phyloP scores from a whole-genome alignment of 2,888 invertebrate genomes.

The Bruchidius siliquastri region DNA sequence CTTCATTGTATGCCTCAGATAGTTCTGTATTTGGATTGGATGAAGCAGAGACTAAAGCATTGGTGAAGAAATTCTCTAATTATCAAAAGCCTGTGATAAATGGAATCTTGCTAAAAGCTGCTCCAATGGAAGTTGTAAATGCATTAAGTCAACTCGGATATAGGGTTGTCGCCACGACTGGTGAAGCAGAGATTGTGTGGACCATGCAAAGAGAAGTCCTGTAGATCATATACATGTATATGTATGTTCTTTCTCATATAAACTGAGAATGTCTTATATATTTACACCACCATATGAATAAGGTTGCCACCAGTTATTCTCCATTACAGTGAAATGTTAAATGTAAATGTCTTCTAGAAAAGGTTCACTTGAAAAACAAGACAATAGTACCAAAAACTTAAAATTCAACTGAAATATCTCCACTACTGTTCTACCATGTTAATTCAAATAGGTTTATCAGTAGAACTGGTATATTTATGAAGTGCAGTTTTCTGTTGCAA shows the following conservation, averaged over 20 bases:
- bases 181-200: conserved; percentile 79
- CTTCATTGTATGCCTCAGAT: conserved; percentile 69
- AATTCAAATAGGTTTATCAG: no score
- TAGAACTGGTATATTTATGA: no score
- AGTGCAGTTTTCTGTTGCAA: no score
- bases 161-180: conserved; percentile 70
- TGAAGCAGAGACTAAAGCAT: conserved; percentile 63
- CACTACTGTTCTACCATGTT: no score
- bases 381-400: no score
- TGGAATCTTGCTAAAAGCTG: conserved; percentile 65
- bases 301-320: no score
- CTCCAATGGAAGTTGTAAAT: conserved; percentile 68
- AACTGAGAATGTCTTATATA: not conserved
- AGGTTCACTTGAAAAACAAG: no score
- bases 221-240: conserved; percentile 31
- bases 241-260: not conserved
- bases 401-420: no score
- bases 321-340: no score
- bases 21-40: conserved; percentile 73
- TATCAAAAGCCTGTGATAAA: conserved; percentile 60
- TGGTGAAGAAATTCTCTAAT: conserved; percentile 65
- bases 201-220: conserved; percentile 73
- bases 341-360: no score
- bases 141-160: conserved; percentile 73
- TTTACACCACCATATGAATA: no score